These are phyloP conservation scores for Tridacna gigas DNA, from an alignment of 2,888 invertebrate genomes.

Conservation along the genomic window DNA sequence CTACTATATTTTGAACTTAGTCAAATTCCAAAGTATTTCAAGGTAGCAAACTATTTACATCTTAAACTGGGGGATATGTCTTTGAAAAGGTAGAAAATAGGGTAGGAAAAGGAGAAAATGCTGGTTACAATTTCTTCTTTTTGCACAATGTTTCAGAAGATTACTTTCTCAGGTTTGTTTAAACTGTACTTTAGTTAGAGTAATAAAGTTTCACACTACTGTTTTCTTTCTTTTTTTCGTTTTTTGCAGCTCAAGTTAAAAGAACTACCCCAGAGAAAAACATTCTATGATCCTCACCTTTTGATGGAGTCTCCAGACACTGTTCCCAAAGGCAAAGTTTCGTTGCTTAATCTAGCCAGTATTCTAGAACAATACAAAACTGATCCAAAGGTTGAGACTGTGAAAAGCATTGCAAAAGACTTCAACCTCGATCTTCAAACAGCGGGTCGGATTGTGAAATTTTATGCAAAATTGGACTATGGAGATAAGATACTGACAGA, in stretches of 20 bases:
- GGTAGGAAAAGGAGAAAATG: no score
- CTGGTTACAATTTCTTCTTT: no score
- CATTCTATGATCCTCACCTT: constrained; percentile 87
- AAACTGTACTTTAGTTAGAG: no score
- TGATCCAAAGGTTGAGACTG: constrained; percentile 85
- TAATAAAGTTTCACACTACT: no score
- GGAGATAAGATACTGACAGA: neutral
- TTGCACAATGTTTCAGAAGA: no score
- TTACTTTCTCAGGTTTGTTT: no score
- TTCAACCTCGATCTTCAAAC: constrained; percentile 89
- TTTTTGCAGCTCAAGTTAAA: constrained; percentile 82
- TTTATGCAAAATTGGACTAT: neutral
- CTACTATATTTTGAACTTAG: no score
- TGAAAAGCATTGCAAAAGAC: constrained; percentile 88
- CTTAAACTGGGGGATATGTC: no score
- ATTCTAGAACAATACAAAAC: constrained; percentile 88
- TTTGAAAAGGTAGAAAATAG: no score
- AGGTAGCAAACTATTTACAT: no score
- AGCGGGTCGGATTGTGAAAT: constrained; percentile 3
- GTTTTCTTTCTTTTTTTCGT: no score
- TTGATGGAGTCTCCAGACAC: constrained; percentile 89
- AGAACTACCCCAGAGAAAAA: constrained; percentile 87
- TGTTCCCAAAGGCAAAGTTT: constrained; percentile 88
- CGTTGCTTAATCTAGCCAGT: constrained; percentile 88
- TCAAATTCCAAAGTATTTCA: no score